Evolutionary conservation across 2,797 vertebrate genomes (phyloP), one percentile per base, ranked within the genome.

Genomic region (Aplochiton taeniatus): DNA sequence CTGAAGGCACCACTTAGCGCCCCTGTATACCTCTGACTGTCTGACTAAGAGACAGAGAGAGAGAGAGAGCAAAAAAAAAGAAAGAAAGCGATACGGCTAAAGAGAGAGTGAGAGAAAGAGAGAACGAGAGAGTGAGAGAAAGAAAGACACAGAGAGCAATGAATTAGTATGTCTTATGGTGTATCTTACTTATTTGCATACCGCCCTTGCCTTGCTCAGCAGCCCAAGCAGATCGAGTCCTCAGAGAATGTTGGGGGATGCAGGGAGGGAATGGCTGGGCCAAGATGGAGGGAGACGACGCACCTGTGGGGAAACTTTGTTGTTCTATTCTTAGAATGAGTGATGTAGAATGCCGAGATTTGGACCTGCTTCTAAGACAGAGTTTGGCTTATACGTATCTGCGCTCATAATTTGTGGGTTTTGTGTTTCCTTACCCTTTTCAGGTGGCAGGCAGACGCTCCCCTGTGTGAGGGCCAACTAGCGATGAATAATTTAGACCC

Each of bases 401-500:
- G 43, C 54, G 51, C 10, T 43, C n/a, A 51, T 46, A 56, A 41
- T 72, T 77, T 69, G 14, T 19, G 6, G 65, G 4, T 64, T 75
- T 69, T 49, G 69, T 42, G 19, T 45, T 31, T 54, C 45, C 44
- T 44, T 61, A 6, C 6, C 49, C 16, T 18, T 79, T 18, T 61
- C 31, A 11, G 55, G 46, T 42, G 43, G 49, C 13, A 48, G 53
- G 65, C 52, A 65, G 72, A 61, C 74, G 71, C 72, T 79, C 77
- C 77, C 77, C 61, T 44, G 68, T 63, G 73, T 60, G 74, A 70
- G 68, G 75, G 56, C 66, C n/a, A 65, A 68, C 44, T 14, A 12
- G 14, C 4, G 11, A 76, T 88, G 45, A 86, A 86, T 87, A 51
- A 88, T 85, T 88, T 31, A 50, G 10, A 20, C 8, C 16, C 59